Conservation (phyloP, 2,888 invertebrate species). For the Lymantria dispar region DNA sequence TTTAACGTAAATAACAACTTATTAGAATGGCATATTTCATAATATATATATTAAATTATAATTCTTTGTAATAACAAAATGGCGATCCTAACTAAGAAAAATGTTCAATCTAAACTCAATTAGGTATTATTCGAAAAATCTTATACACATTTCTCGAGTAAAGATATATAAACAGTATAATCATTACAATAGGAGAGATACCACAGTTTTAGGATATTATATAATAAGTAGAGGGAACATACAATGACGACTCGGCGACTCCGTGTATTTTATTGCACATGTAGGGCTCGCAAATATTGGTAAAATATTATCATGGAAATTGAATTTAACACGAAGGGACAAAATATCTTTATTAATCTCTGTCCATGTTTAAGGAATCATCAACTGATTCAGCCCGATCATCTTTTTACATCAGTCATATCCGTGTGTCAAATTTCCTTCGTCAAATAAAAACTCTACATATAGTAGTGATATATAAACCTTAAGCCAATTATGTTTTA, state of each 20-base stretch:
- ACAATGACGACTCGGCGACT: neutral
- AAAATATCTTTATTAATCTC: neutral
- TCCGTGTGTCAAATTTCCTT: neutral
- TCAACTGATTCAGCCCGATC: neutral
- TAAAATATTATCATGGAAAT: neutral
- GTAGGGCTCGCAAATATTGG: neutral
- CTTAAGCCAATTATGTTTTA: neutral
- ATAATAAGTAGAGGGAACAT: slow-evolving; percentile 18
- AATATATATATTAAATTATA: slow-evolving; percentile 36
- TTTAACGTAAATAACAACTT: slow-evolving; percentile 53
- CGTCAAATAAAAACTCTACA: neutral
- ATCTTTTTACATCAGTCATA: neutral
- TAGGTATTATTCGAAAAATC: slow-evolving; percentile 13
- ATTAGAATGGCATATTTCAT: slow-evolving; percentile 48
- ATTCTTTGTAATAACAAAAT: slow-evolving; percentile 37
- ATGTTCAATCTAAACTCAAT: slow-evolving; percentile 19
- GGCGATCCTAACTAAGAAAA: slow-evolving; percentile 33
- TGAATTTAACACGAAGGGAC: neutral
- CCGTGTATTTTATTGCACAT: neutral
- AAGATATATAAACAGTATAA: slow-evolving; percentile 21
- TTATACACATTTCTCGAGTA: slow-evolving; percentile 7
- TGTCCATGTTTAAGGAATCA: neutral
- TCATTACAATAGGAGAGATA: slow-evolving; percentile 14
- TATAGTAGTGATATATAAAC: neutral
- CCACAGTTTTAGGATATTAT: neutral